Percentiles rank a stretch among this genome's conserved stretches.
Conservation (phyloP, 1,140 invertebrate genomes). For the Leucophenga varia region DNA sequence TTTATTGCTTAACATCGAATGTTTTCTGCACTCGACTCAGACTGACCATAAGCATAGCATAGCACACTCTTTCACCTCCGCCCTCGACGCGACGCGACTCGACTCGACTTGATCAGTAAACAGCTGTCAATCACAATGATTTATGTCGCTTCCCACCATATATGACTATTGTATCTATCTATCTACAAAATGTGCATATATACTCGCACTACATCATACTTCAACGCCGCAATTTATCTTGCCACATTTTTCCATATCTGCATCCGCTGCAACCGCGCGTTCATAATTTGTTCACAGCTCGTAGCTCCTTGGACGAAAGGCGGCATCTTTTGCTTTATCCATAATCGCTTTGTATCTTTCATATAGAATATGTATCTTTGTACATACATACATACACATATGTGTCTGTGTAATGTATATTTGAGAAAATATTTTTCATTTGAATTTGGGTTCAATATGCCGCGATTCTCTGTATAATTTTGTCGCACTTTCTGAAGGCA, state of each 20-base stretch:
- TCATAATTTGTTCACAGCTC: conserved; percentile 24
- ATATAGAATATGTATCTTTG: too few species aligned
- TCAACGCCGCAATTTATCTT: conserved; percentile 52
- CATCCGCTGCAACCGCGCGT: conserved; percentile 18
- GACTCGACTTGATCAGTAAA: conserved; percentile 12
- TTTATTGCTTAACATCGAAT: background rate
- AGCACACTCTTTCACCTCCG: conserved; percentile 1
- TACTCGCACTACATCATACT: too few species aligned
- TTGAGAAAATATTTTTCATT: conserved; percentile 42
- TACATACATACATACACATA: too few species aligned
- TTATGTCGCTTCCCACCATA: conserved; percentile 44
- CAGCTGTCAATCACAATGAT: conserved; percentile 55
- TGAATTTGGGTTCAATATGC: conserved; percentile 40
- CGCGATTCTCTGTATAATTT: too few species aligned
- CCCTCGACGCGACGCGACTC: conserved; percentile 6
- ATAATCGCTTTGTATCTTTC: conserved; percentile 25
- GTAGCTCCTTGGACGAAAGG: too few species aligned
- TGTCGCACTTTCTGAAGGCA: too few species aligned
- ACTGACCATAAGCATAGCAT: background rate
- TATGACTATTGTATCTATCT: conserved; percentile 23
- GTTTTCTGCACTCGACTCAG: conserved; percentile 1
- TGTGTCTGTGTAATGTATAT: conserved; percentile 23
- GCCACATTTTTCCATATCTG: conserved; percentile 33
- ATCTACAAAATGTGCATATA: conserved; percentile 46
- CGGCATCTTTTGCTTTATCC: conserved; percentile 46